These are phyloP conservation scores for Pygoscelis antarcticus DNA, from an alignment of 2,113 vertebrate species.

Conservation along the genomic window DNA sequence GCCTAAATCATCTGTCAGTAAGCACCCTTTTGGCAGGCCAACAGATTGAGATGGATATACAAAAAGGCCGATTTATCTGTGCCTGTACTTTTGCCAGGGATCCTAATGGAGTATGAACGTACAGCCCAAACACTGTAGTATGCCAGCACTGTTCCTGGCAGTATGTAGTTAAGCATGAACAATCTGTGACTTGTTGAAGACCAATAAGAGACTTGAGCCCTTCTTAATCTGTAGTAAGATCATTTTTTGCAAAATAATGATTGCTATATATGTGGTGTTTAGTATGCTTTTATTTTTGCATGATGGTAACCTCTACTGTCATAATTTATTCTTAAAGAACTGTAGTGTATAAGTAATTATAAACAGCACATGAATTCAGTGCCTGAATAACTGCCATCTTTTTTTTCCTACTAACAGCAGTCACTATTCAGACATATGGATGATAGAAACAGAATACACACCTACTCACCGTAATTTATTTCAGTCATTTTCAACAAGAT, in stretches of 20 bases:
- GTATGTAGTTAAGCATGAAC: background rate
- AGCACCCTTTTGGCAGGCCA: background rate
- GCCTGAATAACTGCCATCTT: background rate
- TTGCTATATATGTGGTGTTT: background rate
- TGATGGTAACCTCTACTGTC: background rate
- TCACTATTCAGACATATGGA: background rate
- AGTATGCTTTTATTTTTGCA: background rate
- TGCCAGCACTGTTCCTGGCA: background rate
- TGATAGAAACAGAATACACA: slow-evolving; percentile 2
- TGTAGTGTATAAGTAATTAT: background rate
- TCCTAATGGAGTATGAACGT: background rate
- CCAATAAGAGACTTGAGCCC: background rate
- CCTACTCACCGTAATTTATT: background rate
- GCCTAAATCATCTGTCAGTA: background rate
- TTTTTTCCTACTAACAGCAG: background rate
- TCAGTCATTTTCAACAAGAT: slow-evolving; percentile 26
- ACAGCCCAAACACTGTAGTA: background rate
- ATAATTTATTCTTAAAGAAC: background rate
- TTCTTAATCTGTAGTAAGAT: background rate
- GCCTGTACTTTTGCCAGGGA: background rate
- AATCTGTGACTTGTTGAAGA: background rate
- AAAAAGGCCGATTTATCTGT: background rate
- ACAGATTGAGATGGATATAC: background rate
- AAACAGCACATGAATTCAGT: background rate
- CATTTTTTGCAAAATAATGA: background rate